Evolutionary conservation across 2,888 invertebrate genomes (phyloP), one percentile per base, ranked within the genome.

Genomic region (Steinernema hermaphroditum): DNA sequence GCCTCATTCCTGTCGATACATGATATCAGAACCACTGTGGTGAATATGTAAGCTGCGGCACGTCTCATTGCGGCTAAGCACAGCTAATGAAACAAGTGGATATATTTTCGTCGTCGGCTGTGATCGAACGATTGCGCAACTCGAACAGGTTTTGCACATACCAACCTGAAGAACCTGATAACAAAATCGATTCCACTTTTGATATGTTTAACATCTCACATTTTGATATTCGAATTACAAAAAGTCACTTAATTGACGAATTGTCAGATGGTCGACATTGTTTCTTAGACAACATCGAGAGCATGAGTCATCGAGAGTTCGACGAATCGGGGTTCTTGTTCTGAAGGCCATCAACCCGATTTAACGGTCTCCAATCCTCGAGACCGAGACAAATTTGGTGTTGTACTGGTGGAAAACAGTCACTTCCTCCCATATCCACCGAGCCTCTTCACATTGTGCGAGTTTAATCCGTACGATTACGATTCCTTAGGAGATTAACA

Each of bases 341-440:
- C 49, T 27, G 54, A 24, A 54, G 54, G 54, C 54, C 54, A 54
- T 54, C 54, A 54, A 54, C 54, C 54, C 54, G 54, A 54, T 54
- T 54, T 54, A 54, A 54, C 54, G 54, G 54, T 54, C 54, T 54
- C 8, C 9, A 54, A 2, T 54, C 27, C 27, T 54, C 54, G 54
- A 54, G 27, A 54, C 6, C 22, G 54, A 27, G 54, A 54, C 54
- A 54, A 6, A 54, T 54, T 12, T 2, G 6, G 24, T 22, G 27
- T 22, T 24, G 54, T 22, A 22, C 12, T 24, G n/a, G 6, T 16
- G 6, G 6, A 49, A 54, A 24, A 24, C 54, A 54, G 54, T 24
- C 27, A 27, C 12, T 27, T 54, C 4, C 27, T 54, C 27, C 27
- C 12, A 6, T 14, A 6, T 54, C 27, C 24, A 6, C 54, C 54